These are phyloP conservation scores for Kryphioiulus occultus DNA, from an alignment of 2,888 invertebrate species.

Conservation along the genomic window DNA sequence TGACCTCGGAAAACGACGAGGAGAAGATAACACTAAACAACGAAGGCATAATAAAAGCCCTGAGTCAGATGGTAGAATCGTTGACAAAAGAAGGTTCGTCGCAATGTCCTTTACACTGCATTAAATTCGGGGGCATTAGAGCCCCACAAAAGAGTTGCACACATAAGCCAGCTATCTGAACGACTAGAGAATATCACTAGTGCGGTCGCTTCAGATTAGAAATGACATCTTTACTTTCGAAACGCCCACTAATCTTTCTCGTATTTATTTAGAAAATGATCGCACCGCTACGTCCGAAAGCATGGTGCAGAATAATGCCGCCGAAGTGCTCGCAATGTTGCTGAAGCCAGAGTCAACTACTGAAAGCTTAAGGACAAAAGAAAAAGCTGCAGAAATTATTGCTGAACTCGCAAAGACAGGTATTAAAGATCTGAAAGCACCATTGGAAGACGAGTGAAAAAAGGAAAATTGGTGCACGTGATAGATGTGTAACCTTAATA, in stretches of 20 bases:
- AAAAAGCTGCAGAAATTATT: conserved; percentile 70
- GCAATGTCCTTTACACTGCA: conserved; percentile 29
- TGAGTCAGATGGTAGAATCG: conserved; percentile 45
- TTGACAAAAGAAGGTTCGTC: conserved; percentile 49
- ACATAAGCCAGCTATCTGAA: neutral
- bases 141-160: neutral
- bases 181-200: neutral
- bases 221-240: neutral
- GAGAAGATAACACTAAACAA: neutral
- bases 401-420: conserved; percentile 81
- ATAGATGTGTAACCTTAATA: neutral
- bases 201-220: neutral
- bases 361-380: conserved; percentile 56
- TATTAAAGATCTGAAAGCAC: conserved; percentile 52
- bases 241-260: neutral
- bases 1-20: conserved; percentile 38
- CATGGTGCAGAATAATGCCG: conserved; percentile 46
- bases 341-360: neutral
- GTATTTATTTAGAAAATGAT: conserved; percentile 45
- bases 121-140: neutral
- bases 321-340: neutral
- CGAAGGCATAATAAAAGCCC: conserved; percentile 43
- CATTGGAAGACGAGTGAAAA: too few relatives aligned
- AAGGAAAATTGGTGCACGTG: too few relatives aligned
- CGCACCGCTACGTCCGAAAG: conserved; percentile 27